Evolutionary conservation across 2,888 invertebrate species (phyloP).

Genomic region (Tridacna gigas): DNA sequence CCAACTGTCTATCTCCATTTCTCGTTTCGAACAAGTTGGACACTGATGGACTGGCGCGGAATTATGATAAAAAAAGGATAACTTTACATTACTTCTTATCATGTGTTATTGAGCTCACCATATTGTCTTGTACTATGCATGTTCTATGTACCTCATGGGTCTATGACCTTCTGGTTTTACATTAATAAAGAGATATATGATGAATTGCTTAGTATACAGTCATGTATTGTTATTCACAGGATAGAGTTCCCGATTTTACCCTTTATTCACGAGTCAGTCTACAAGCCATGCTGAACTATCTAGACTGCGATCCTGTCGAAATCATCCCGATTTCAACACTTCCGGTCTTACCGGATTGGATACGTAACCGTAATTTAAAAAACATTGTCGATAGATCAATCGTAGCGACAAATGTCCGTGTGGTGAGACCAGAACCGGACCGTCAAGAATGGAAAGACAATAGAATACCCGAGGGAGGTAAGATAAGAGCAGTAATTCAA

Average conservation of each 20-base stretch:
- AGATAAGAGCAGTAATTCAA: neutral
- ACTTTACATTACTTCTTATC: too few relatives aligned
- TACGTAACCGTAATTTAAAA: conserved; percentile 38
- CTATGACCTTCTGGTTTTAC: too few relatives aligned
- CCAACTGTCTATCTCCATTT: too few relatives aligned
- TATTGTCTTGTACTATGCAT: too few relatives aligned
- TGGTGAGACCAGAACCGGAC: conserved; percentile 7
- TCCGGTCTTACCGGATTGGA: conserved; percentile 59
- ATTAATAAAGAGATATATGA: too few relatives aligned
- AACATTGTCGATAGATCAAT: conserved; percentile 16
- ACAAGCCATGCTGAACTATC: conserved; percentile 64
- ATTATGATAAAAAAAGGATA: too few relatives aligned
- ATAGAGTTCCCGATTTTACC: conserved; percentile 44
- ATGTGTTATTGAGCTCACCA: too few relatives aligned
- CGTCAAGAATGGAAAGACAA: conserved; percentile 18
- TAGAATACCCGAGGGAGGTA: conserved; percentile 50
- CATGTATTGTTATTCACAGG: conserved; percentile 39
- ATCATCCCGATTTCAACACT: conserved; percentile 48
- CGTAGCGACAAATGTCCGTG: conserved; percentile 51
- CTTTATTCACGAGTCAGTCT: conserved; percentile 58
- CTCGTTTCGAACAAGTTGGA: too few relatives aligned
- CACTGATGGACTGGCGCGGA: too few relatives aligned
- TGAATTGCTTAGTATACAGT: too few relatives aligned
- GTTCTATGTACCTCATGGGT: too few relatives aligned
- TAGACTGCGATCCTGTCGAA: conserved; percentile 68